Base-by-base conservation (phyloP, 2,888 invertebrate genomes). In the Patella ulyssiponensis region DNA sequence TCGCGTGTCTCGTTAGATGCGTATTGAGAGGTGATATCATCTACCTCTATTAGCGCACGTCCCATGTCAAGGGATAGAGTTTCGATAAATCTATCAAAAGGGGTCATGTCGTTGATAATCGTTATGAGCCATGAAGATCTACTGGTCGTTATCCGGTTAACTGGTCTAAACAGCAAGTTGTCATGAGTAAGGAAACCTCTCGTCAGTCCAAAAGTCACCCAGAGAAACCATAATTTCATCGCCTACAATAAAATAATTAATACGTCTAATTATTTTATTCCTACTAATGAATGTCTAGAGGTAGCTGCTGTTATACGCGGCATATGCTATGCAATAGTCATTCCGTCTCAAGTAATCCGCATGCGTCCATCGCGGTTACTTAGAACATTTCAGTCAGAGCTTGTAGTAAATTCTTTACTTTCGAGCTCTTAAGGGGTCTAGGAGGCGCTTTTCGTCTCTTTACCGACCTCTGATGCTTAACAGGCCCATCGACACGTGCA, bases 141-240 rank as follows among this genome's bases (percentile, higher is more conserved):
- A 58, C 58, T 58, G n/a, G 58, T 58, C n/a, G 58, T n/a, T 17
- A 58, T 58, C n/a, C 11, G 58, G 58, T 58, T 58, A 17, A 58
- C 58, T 58, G 58, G 58, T 17, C 58, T 17, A 58, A 58, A 58
- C 58, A 58, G 58, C 17, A 58, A 17, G 20, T 58, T 58, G n/a
- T 58, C 33, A 33, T 33, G 33, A 33, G 33, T 33, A 33, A 33
- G 58, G 58, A 58, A 58, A 58, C 17, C 20, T 20, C 20, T 58
- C 4, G 17, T 58, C 17, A 20, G 9, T 58, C 20, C 58, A 58
- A 17, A 58, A 5, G 20, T 33, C 33, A 33, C 33, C 33, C 33
- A 33, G 33, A 33, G 33, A 33, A 33, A 33, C 33, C 33, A 33
- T 33, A 33, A 33, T 33, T 33, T 33, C 58, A 20, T 58, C 5